Evolutionary conservation across 2,888 invertebrate species (phyloP).

Genomic region (Synergus umbraculus): DNA sequence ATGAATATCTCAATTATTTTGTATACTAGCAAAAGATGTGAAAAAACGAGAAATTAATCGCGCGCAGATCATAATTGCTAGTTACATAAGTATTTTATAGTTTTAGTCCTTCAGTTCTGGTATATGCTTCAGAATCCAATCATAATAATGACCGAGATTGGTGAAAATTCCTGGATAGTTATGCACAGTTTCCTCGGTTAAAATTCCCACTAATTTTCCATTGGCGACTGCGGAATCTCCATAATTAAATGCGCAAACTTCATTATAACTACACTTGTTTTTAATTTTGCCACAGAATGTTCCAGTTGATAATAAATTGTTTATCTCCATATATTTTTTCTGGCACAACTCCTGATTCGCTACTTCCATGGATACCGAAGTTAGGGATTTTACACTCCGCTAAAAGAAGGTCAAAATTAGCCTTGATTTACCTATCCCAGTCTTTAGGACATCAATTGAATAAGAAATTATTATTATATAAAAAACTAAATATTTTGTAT

Average conservation of each 20-base stretch:
- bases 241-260: neutral
- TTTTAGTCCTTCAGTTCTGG: neutral
- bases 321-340: neutral
- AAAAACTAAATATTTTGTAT: neutral
- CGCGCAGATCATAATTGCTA: no score
- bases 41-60: no score
- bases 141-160: neutral
- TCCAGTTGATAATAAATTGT: neutral
- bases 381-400: neutral
- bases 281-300: neutral
- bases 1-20: no score
- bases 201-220: neutral
- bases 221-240: neutral
- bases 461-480: no score
- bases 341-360: neutral
- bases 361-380: neutral
- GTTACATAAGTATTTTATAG: no score
- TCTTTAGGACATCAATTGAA: no score
- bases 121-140: neutral
- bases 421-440: neutral
- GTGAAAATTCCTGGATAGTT: conserved; percentile 2
- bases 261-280: neutral
- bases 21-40: no score
- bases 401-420: neutral
- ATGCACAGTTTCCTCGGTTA: neutral